Conservation (phyloP, 2,797 vertebrate genomes). For the Dendrocincla tyrannina region DNA sequence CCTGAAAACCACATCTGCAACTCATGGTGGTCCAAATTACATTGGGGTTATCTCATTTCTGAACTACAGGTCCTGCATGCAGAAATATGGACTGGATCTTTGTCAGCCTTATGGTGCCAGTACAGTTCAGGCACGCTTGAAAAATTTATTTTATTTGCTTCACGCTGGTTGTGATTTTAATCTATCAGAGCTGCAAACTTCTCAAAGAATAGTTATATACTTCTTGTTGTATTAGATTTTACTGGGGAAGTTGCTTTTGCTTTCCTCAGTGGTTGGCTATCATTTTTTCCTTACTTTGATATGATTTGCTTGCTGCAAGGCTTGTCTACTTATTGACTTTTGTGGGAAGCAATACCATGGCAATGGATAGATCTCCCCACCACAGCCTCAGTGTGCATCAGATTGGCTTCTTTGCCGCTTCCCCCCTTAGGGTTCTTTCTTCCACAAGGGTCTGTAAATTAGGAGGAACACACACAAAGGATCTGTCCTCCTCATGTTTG, state of each 20-base stretch:
- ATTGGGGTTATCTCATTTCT: background rate
- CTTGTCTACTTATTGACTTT: background rate
- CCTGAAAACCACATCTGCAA: rapidly evolving
- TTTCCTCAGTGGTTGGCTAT: background rate
- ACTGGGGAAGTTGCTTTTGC: background rate
- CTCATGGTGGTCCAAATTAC: background rate
- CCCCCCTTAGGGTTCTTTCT: background rate
- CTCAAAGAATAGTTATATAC: background rate
- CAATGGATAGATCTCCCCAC: background rate
- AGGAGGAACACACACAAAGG: background rate
- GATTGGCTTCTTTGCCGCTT: background rate
- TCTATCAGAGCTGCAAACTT: background rate
- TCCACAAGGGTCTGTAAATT: background rate
- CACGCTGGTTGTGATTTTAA: background rate
- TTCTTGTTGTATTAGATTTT: background rate
- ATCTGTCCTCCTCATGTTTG: background rate
- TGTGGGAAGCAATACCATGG: background rate
- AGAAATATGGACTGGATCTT: background rate
- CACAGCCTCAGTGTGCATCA: background rate
- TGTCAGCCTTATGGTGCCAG: background rate
- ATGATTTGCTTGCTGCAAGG: background rate
- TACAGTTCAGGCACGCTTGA: background rate
- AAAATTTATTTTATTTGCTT: background rate
- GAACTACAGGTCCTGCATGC: background rate
- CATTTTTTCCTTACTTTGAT: background rate